Percentiles rank a stretch among this genome's conserved stretches.
These are phyloP conservation scores for Tenthredo mesomela DNA, from an alignment of 2,888 invertebrate genomes.

Conservation along the genomic window DNA sequence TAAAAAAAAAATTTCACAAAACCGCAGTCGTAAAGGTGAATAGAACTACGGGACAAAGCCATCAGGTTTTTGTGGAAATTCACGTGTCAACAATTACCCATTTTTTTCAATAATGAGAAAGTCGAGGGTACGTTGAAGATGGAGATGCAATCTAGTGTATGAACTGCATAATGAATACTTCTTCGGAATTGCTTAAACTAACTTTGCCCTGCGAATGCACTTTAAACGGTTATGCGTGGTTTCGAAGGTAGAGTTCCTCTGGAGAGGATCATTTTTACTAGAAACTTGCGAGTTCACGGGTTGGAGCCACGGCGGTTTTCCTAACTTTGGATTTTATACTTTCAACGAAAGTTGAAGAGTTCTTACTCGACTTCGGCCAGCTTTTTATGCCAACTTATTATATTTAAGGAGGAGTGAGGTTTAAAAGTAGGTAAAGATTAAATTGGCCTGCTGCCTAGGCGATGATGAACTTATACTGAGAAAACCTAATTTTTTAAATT, in stretches of 20 bases:
- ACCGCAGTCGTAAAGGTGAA: background rate
- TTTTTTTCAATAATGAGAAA: background rate
- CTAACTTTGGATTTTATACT: constrained; percentile 38
- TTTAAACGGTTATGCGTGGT: constrained; percentile 21
- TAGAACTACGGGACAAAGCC: background rate
- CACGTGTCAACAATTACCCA: background rate
- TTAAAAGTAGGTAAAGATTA: constrained; percentile 40
- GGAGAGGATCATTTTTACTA: constrained; percentile 18
- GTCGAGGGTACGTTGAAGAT: background rate
- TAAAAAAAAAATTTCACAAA: background rate
- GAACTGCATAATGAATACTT: constrained; percentile 8
- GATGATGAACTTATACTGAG: background rate
- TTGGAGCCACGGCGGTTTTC: background rate
- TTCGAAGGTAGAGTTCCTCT: background rate
- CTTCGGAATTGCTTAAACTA: background rate
- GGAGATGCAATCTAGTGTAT: background rate
- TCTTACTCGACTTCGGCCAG: background rate
- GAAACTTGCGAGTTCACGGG: constrained; percentile 39
- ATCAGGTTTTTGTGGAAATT: background rate
- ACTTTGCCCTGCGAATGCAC: background rate
- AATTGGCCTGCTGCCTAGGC: background rate
- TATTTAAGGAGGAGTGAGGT: constrained; percentile 16
- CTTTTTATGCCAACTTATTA: constrained; percentile 35
- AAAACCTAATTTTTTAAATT: background rate
- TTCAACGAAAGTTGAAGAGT: constrained; percentile 46